Evolutionary conservation across 1,140 invertebrate genomes (phyloP).

Genomic region (Calosoma granatense): DNA sequence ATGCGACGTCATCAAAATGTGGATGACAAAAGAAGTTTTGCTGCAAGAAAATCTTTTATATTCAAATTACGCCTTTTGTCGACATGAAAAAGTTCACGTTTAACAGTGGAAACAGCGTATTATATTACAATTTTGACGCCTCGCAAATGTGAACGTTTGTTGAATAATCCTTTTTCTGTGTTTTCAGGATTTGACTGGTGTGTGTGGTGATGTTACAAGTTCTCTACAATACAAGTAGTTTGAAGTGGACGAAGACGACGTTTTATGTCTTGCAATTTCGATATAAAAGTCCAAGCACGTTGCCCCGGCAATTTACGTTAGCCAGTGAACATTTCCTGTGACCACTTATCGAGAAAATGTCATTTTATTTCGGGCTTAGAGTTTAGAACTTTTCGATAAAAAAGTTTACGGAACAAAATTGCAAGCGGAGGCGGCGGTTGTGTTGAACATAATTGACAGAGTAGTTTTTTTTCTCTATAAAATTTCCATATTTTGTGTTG

Average conservation of each 20-base stretch:
- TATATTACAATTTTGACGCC: background rate
- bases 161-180: background rate
- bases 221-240: background rate
- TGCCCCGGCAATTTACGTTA: background rate
- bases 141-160: background rate
- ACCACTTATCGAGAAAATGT: conserved; percentile 4
- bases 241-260: background rate
- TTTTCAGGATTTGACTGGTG: too few species aligned
- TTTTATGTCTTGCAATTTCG: conserved; percentile 1
- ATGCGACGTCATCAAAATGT: background rate
- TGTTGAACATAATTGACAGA: background rate
- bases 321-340: conserved; percentile 2
- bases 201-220: too few species aligned
- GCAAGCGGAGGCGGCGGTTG: background rate
- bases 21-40: background rate
- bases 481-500: too few species aligned
- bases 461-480: too few species aligned
- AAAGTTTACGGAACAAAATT: conserved; percentile 9
- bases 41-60: background rate
- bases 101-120: background rate
- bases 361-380: background rate
- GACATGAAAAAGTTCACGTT: background rate
- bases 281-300: conserved; percentile 4
- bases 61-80: background rate
- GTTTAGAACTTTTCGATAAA: background rate